Percentiles rank a stretch among this genome's conserved stretches.
phyloP scores from a whole-genome alignment of 2,797 vertebrate species.

The Buphagus erythrorhynchus region DNA sequence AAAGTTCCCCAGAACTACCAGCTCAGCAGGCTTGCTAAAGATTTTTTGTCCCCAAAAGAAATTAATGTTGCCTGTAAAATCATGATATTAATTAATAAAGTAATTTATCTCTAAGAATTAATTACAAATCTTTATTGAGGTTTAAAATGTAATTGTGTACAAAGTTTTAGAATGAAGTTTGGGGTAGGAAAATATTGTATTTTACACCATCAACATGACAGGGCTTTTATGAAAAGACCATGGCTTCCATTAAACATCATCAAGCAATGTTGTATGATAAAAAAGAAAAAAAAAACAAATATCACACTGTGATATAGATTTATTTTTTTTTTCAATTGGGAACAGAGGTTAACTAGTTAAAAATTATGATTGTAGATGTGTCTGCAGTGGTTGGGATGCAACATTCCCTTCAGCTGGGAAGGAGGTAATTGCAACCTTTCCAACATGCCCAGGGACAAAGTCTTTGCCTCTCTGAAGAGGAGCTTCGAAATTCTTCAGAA shows the following conservation, averaged over 20 bases:
- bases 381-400: neutral
- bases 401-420: neutral
- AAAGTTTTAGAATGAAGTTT: neutral
- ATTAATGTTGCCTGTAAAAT: neutral
- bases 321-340: neutral
- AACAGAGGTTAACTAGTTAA: neutral
- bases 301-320: neutral
- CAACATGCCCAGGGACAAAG: fast-evolving
- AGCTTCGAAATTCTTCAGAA: neutral
- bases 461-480: neutral
- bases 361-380: neutral
- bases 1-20: neutral
- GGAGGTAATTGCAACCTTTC: neutral
- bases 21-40: neutral
- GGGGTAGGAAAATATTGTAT: neutral
- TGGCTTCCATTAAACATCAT: neutral
- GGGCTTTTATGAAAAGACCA: neutral
- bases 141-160: neutral
- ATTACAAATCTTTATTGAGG: neutral
- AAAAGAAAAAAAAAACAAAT: neutral
- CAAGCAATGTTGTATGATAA: neutral
- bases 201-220: neutral
- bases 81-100: neutral
- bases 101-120: neutral
- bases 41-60: neutral